A percentile compares a stretch with the other conserved stretches of the same genome.
These are phyloP conservation scores for Parapsyche elsis DNA, from an alignment of 1,140 invertebrate genomes.

Conservation along the genomic window DNA sequence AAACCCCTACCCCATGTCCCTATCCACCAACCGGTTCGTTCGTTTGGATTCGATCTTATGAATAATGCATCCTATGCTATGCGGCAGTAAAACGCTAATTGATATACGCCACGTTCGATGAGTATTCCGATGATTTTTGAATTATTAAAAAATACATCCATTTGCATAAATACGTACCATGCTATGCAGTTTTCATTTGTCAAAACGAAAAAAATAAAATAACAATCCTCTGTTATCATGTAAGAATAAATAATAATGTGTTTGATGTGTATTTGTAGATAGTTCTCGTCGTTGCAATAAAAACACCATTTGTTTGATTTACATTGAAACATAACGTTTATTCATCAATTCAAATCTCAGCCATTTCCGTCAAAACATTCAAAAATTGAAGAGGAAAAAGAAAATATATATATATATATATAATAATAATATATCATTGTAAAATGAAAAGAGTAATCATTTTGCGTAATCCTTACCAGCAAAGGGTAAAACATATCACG, in stretches of 20 bases:
- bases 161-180: background rate
- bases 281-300: slow-evolving; percentile 39
- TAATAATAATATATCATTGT: background rate
- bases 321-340: slow-evolving; percentile 57
- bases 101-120: slow-evolving; percentile 22
- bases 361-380: slow-evolving; percentile 52
- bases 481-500: slow-evolving; percentile 42
- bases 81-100: slow-evolving; percentile 9
- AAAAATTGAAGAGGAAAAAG: slow-evolving; percentile 39
- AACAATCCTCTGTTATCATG: background rate
- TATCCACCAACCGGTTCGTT: no score
- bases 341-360: slow-evolving; percentile 56
- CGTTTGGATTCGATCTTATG: slow-evolving; percentile 9
- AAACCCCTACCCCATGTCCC: background rate
- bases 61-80: slow-evolving; percentile 1
- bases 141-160: background rate
- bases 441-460: slow-evolving; percentile 1
- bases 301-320: slow-evolving; percentile 54
- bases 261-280: background rate
- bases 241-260: background rate
- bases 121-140: background rate
- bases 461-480: slow-evolving; percentile 19
- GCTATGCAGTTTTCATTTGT: background rate
- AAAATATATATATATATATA: slow-evolving; percentile 1
- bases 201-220: background rate